Percentiles rank a stretch among this genome's conserved stretches.
These are phyloP conservation scores for Paratilapia polleni DNA, from an alignment of 2,113 vertebrate species.

Conservation along the genomic window DNA sequence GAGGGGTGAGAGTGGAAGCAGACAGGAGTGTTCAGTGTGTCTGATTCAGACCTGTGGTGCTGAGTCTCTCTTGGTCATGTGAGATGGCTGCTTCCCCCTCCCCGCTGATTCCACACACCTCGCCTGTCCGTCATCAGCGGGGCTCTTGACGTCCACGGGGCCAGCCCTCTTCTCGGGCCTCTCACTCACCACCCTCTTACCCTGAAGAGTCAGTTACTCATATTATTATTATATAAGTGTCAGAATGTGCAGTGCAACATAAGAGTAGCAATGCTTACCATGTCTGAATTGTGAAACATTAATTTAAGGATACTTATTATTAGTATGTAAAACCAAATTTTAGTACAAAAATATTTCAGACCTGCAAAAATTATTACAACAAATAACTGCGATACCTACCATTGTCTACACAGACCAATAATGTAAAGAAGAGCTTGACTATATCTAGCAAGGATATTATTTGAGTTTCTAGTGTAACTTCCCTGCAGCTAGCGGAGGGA, in stretches of 20 bases:
- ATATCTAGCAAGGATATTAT: no score
- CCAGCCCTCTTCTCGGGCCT: slow-evolving; percentile 73
- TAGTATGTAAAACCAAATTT: not conserved
- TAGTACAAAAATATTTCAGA: no score
- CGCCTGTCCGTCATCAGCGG: slow-evolving; percentile 71
- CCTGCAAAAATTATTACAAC: no score
- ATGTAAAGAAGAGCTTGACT: no score
- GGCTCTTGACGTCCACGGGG: slow-evolving; percentile 59
- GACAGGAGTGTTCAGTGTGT: slow-evolving; percentile 15
- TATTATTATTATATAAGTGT: slow-evolving; percentile 1
- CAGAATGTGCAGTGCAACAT: not conserved
- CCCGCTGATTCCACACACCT: slow-evolving; percentile 68
- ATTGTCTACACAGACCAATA: no score
- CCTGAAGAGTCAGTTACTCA: slow-evolving; percentile 74
- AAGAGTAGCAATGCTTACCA: not conserved
- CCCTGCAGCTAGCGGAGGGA: no score
- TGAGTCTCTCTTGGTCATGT: slow-evolving; percentile 76
- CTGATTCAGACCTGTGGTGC: slow-evolving; percentile 77
- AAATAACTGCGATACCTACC: no score
- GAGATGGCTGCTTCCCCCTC: slow-evolving; percentile 70
- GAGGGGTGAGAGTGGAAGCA: slow-evolving; percentile 12
- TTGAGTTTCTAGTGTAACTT: no score
- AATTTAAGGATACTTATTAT: not conserved
- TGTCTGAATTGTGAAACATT: not conserved
- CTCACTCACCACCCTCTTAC: slow-evolving; percentile 89